These are phyloP conservation scores for Ellobium chinense DNA, from an alignment of 2,888 invertebrate genomes.

Conservation along the genomic window DNA sequence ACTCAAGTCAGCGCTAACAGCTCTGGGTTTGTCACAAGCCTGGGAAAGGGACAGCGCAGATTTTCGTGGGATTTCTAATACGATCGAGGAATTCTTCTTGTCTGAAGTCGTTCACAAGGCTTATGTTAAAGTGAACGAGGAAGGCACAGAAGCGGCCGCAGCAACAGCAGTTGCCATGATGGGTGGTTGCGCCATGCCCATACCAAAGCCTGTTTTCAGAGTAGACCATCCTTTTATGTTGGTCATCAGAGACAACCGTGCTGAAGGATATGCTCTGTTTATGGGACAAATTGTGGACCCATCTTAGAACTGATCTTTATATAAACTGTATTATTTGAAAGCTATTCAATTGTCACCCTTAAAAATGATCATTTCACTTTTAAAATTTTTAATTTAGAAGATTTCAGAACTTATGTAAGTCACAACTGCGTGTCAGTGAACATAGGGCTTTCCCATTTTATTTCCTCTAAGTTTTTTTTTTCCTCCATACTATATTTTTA, in stretches of 20 bases:
- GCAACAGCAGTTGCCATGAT: slow-evolving; percentile 63
- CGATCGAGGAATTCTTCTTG: slow-evolving; percentile 58
- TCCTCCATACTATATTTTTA: too few relatives aligned
- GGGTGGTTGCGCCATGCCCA: slow-evolving; percentile 32
- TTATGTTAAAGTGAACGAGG: slow-evolving; percentile 76
- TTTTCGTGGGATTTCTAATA: slow-evolving; percentile 67
- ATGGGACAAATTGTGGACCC: slow-evolving; percentile 24
- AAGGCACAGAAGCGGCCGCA: slow-evolving; percentile 76
- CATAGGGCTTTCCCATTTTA: too few relatives aligned
- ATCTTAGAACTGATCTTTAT: too few relatives aligned
- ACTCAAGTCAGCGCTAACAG: slow-evolving; percentile 46
- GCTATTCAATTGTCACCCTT: too few relatives aligned
- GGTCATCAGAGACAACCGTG: slow-evolving; percentile 62
- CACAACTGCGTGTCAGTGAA: too few relatives aligned
- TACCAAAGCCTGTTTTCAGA: slow-evolving; percentile 46
- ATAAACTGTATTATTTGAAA: too few relatives aligned
- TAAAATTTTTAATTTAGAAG: too few relatives aligned
- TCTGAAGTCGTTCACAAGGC: slow-evolving; percentile 74
- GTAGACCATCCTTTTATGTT: slow-evolving; percentile 74
- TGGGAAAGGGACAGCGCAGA: slow-evolving; percentile 65
- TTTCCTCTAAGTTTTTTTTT: too few relatives aligned
- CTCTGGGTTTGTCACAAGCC: slow-evolving; percentile 66
- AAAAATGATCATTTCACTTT: too few relatives aligned
- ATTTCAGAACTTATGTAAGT: too few relatives aligned
- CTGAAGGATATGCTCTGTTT: slow-evolving; percentile 17